Base-by-base conservation (phyloP, 2,797 vertebrate species). In the Enteromius paludinosus region DNA sequence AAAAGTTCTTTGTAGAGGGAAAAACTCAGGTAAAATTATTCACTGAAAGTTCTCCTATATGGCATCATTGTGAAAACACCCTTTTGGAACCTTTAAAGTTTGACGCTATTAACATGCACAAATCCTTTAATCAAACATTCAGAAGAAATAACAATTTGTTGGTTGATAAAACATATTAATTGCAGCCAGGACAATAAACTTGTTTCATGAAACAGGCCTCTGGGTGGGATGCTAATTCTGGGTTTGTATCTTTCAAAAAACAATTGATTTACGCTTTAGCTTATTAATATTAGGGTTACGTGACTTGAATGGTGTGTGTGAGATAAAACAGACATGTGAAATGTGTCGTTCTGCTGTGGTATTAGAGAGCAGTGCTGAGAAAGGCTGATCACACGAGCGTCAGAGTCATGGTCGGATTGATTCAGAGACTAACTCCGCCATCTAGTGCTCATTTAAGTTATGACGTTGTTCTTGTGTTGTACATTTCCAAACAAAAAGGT, bases 381-480 rank as follows among this genome's bases (percentile, higher is more conserved):
- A 73, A 30, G 8, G 0, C 25, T 30, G 3, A 73, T 54, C 49
- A 56, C 28, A 52, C 11, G 56, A 38, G 20, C 49, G 20, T 30
- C 18, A 59, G 33, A 2, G 23, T 75, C 23, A 20, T 8, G 95
- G 91, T 85, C n/a, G 23, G 20, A 68, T 61, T 74, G 23, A 75
- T 69, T 83, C 15, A 33, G 47, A 75, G 49, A 78, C 77, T 76
- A 80, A 86, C 68, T 66, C 83, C 80, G 87, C 83, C 86, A 87
- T 82, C 89, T 88, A 82, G 68, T 83, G 90, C 35, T 81, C n/a
- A 52, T 72, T 54, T 71, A 77, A 35, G 76, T 49, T 71, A 66
- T 15, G 14, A n/a, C 3, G 4, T 23, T 49, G 61, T 18, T 17
- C 17, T 38, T 54, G 47, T 79, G 25, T 65, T 68, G 62, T 6